Base-by-base conservation (phyloP, 1,140 invertebrate genomes). In the Bradysia coprophila region DNA sequence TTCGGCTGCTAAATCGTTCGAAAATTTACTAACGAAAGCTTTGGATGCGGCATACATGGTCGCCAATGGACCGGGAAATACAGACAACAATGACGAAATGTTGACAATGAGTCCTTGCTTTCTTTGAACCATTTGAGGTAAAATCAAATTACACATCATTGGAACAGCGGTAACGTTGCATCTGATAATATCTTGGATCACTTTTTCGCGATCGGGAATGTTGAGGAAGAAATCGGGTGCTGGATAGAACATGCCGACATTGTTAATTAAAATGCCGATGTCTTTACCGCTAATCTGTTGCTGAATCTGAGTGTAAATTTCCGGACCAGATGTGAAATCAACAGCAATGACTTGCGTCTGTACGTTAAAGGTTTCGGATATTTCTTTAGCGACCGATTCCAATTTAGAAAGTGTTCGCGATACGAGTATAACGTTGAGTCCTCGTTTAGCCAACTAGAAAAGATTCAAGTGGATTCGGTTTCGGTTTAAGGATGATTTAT, bases 191-290 rank as follows among this genome's bases (percentile, higher is more conserved):
- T 74, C 63, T n/a, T 58, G 50, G 28, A 67, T 57, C 4, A 69
- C 49, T 38, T 65, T 58, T 1, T 73, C 65, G 49, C 66, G 63
- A 40, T 82, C 71, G 6, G 71, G 66, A 1, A 83, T 55, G 13
- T 81, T 70, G 1, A 81, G 62, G 57, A 90, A 88, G 50, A 83
- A 80, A 53, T 89, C 83, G 0, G 93, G 92, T 60, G 86, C 75
- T 0, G 76, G 66, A 60, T 98, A 61, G 98, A 98, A 4, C 98
- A 75, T n/a, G n/a, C n/a, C n/a, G n/a, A n/a, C n/a, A n/a, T n/a
- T n/a, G n/a, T n/a, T n/a, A n/a, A n/a, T n/a, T 9, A 97, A 66
- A 15, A 92, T 78, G 1, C 88, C 91, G 45, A 96, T 79, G 56
- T 96, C 88, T 2, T 96, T 64, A 2, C 75, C 81, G 6, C 64